Evolutionary conservation across 2,888 invertebrate species (phyloP).

Genomic region (Odontocerum albicorne): DNA sequence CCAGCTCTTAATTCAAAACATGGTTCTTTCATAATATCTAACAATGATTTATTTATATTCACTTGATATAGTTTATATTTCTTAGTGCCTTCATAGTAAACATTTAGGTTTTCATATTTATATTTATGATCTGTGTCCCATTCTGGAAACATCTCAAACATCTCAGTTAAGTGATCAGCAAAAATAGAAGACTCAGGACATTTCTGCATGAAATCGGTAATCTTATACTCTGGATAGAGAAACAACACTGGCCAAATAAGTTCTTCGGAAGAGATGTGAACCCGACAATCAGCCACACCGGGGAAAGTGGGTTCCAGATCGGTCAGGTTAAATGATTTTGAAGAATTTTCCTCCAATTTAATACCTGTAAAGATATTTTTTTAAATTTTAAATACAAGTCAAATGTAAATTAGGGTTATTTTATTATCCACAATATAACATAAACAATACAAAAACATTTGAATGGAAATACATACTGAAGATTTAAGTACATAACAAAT

Average conservation of each 20-base stretch:
- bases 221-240: constrained; percentile 84
- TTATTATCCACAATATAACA: too few relatives aligned
- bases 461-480: too few relatives aligned
- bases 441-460: too few relatives aligned
- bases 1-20: constrained; percentile 65
- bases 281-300: constrained; percentile 52
- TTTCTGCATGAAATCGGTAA: constrained; percentile 83
- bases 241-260: constrained; percentile 88
- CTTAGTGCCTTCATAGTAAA: constrained; percentile 74
- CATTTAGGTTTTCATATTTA: constrained; percentile 57
- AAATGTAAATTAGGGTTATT: too few relatives aligned
- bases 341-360: constrained; percentile 47
- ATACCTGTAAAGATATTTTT: constrained; percentile 45
- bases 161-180: constrained; percentile 50
- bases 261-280: constrained; percentile 39
- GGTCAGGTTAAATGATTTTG: constrained; percentile 34
- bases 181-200: constrained; percentile 48
- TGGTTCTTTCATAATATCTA: constrained; percentile 60
- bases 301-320: constrained; percentile 53
- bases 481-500: too few relatives aligned
- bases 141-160: constrained; percentile 69
- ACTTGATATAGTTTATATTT: constrained; percentile 62
- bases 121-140: constrained; percentile 75
- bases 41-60: constrained; percentile 57
- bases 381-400: too few relatives aligned